A percentile compares a stretch with the other conserved stretches of the same genome.
These are phyloP conservation scores for Ylistrum balloti DNA, from an alignment of 1,140 invertebrate genomes.

Conservation along the genomic window DNA sequence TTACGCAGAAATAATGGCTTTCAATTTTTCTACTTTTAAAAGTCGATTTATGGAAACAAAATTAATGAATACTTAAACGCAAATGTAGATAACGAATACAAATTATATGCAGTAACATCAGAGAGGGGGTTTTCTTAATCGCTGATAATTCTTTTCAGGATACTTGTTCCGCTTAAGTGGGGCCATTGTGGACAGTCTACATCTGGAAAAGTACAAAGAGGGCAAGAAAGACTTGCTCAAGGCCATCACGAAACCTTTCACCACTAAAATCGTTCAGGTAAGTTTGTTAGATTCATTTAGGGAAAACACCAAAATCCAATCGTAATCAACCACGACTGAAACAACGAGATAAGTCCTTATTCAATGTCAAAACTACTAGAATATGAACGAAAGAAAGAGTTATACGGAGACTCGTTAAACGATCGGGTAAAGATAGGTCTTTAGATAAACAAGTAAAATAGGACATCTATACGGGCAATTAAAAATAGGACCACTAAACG, in stretches of 20 bases:
- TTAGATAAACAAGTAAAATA: too few species aligned
- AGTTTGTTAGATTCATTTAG: constrained; percentile 26
- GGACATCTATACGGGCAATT: too few species aligned
- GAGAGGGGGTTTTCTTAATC: not conserved
- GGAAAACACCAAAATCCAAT: too few species aligned
- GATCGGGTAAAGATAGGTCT: too few species aligned
- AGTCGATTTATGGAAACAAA: not conserved
- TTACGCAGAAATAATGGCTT: constrained; percentile 78
- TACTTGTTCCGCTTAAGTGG: constrained; percentile 81
- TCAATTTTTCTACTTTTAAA: not conserved
- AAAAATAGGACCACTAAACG: too few species aligned
- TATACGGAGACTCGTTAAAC: too few species aligned
- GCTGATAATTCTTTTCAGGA: constrained; percentile 66
- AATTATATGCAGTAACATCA: not conserved
- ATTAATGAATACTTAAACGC: not conserved
- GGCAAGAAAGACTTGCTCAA: constrained; percentile 81
- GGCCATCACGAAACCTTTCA: constrained; percentile 83
- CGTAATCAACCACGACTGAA: too few species aligned
- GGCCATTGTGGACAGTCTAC: constrained; percentile 76
- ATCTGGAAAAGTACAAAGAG: constrained; percentile 66
- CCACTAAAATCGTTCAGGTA: constrained; percentile 83
- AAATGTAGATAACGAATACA: too few species aligned
- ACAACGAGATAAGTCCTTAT: too few species aligned
- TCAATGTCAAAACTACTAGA: too few species aligned
- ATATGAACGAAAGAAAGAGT: too few species aligned